A percentile compares a stretch with the other conserved stretches of the same genome.
phyloP scores from a whole-genome alignment of 2,113 vertebrate genomes.

The Cyphomyrus discorhynchus region DNA sequence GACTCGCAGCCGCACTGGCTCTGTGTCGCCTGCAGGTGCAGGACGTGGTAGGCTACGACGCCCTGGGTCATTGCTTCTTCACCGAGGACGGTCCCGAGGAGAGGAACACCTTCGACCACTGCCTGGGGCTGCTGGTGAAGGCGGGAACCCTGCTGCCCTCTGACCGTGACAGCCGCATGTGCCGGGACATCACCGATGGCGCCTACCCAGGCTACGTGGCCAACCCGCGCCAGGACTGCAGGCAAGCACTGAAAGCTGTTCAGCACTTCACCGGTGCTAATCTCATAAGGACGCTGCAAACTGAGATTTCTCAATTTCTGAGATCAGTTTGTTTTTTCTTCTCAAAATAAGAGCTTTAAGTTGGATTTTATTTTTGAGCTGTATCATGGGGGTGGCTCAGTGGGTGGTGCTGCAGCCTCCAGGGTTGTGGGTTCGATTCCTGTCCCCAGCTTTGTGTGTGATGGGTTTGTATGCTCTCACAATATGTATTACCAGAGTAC shows the following conservation, averaged over 20 bases:
- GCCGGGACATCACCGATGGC: slow-evolving; percentile 76
- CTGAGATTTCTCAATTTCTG: not conserved
- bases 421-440: not conserved
- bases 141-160: slow-evolving; percentile 86
- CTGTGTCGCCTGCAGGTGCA: slow-evolving; percentile 64
- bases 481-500: not conserved
- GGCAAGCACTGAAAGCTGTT: slow-evolving; percentile 54
- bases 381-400: not conserved
- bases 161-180: slow-evolving; percentile 89
- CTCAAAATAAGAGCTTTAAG: not conserved
- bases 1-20: not conserved
- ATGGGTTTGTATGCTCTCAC: not conserved
- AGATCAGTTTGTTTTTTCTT: not conserved
- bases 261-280: not conserved
- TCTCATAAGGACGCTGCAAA: not conserved
- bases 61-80: slow-evolving; percentile 90
- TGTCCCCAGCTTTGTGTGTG: not conserved
- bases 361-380: not conserved
- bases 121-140: slow-evolving; percentile 81
- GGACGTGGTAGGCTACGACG: slow-evolving; percentile 84
- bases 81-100: slow-evolving; percentile 93
- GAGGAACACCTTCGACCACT: slow-evolving; percentile 91
- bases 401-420: not conserved
- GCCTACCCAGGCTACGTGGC: slow-evolving; percentile 85
- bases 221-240: slow-evolving; percentile 90